Evolutionary conservation across 2,113 vertebrate genomes (phyloP).

Genomic region (Otolemur garnettii): DNA sequence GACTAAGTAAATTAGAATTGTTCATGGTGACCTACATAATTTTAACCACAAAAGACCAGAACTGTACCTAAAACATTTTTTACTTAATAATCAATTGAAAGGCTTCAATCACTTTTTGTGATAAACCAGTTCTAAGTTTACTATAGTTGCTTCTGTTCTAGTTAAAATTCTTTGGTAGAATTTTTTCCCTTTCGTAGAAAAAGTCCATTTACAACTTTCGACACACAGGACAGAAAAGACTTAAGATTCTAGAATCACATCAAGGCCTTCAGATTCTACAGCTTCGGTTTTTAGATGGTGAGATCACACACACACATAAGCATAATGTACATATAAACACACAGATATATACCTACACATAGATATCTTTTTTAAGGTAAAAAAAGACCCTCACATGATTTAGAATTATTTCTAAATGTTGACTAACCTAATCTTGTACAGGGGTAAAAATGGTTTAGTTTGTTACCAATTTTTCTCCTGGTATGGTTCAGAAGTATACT

Average conservation of each 20-base stretch:
- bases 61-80: not conserved
- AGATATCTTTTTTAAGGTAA: not conserved
- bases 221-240: not conserved
- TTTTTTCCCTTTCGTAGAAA: not conserved
- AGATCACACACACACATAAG: not conserved
- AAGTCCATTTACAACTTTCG: not conserved
- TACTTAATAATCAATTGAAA: conserved; percentile 1
- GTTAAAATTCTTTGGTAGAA: conserved; percentile 37
- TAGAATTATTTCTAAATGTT: not conserved
- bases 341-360: not conserved
- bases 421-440: not conserved
- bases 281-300: not conserved
- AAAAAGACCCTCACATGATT: not conserved
- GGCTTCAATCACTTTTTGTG: not conserved
- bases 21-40: not conserved
- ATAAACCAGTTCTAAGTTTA: conserved; percentile 10
- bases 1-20: not conserved
- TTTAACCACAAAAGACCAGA: conserved; percentile 7
- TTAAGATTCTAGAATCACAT: too few relatives aligned
- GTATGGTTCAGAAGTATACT: not conserved
- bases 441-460: not conserved
- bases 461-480: not conserved
- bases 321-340: accelerated
- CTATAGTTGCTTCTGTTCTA: conserved; percentile 16
- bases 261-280: not conserved